phyloP scores from a whole-genome alignment of 1,140 invertebrate species.

The Drosophila arawakana region DNA sequence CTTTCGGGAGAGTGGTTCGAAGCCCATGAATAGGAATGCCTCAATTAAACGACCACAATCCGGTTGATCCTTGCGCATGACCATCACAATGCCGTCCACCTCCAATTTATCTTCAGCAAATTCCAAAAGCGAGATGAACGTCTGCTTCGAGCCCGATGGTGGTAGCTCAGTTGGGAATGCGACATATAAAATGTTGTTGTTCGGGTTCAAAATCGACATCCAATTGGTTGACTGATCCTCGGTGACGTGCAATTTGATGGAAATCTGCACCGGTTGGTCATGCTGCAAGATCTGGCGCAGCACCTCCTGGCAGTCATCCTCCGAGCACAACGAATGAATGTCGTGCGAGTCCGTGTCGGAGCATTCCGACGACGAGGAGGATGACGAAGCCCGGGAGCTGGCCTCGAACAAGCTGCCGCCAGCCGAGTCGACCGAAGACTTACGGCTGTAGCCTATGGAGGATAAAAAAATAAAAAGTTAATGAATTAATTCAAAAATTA shows the following conservation, averaged over 20 bases:
- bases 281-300: slow-evolving; percentile 87
- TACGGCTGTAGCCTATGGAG: slow-evolving; percentile 85
- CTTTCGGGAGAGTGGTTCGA: slow-evolving; percentile 92
- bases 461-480: slow-evolving; percentile 62
- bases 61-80: slow-evolving; percentile 92
- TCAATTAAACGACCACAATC: slow-evolving; percentile 94
- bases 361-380: slow-evolving; percentile 74
- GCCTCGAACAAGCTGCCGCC: slow-evolving; percentile 77
- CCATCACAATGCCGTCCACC: slow-evolving; percentile 88
- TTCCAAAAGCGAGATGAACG: slow-evolving; percentile 96
- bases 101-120: slow-evolving; percentile 97
- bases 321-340: slow-evolving; percentile 76
- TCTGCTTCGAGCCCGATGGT: slow-evolving; percentile 95
- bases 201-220: slow-evolving; percentile 91
- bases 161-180: slow-evolving; percentile 93
- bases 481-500: too few relatives aligned
- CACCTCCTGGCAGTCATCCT: slow-evolving; percentile 83
- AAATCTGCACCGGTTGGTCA: slow-evolving; percentile 88
- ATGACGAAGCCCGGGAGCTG: slow-evolving; percentile 67
- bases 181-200: slow-evolving; percentile 91
- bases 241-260: slow-evolving; percentile 91
- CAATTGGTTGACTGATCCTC: slow-evolving; percentile 91
- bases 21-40: slow-evolving; percentile 98
- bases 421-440: slow-evolving; percentile 84
- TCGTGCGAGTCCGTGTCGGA: slow-evolving; percentile 75